Evolutionary conservation across 2,797 vertebrate genomes (phyloP), one percentile per base, ranked within the genome.

Genomic region (Semaprochilodus insignis): DNA sequence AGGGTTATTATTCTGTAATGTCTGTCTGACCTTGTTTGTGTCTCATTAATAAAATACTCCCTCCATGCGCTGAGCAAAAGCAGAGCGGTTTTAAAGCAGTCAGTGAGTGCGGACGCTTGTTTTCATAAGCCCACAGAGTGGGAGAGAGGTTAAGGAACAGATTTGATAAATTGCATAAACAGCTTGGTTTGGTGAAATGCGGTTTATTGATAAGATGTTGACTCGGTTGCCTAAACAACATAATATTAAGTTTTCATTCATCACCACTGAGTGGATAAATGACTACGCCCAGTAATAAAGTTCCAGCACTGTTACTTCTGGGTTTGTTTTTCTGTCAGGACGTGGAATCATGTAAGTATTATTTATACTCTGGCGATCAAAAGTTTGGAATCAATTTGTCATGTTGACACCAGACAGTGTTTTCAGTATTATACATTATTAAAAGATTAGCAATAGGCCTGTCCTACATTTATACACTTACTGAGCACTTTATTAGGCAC

Each of bases 41-140:
- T 80, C 84, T 85, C 81, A 80, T 85, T 83, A 85, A 85, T 82
- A 77, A 72, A 85, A 73, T 83, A 66, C 81, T 72, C 66, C 72
- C 60, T 82, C 40, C 7, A 66, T 17, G 27, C 27, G 81, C 78
- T 80, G 76, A 88, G 85, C 81, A 71, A 79, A 86, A 85, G 74
- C 81, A 85, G 80, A 79, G 78, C 62, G 14, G 14, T 78, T 85
- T 83, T 72, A 83, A 77, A 77, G 66, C 78, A 66, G 82, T 66
- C 40, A 84, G 65, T 70, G 81, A 82, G 81, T 72, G 67, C 13
- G 44, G 44, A 5, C 31, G 23, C 71, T 85, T 80, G 76, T 76
- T 84, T 85, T 87, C 73, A 71, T 84, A 55, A 75, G 74, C 73
- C 67, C 79, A 66, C 80, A 70, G 59, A 70, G 65, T 54, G 2